Percentiles rank a stretch among this genome's conserved stretches.
Conservation (phyloP, 2,888 invertebrate genomes). For the Branchipolynoe longqiensis region DNA sequence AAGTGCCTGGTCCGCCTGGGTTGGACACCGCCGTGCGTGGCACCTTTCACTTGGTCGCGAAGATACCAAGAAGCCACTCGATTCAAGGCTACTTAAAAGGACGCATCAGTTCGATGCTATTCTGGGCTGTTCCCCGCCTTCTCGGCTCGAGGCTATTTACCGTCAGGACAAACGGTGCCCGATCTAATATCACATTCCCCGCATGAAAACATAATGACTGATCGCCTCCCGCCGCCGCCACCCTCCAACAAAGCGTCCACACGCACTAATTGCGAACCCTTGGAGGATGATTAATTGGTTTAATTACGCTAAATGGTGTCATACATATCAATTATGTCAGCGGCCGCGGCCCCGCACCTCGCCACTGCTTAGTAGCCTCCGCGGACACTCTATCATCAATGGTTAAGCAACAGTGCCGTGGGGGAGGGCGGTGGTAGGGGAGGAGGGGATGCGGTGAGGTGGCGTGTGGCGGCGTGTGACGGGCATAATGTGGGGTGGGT, state of each 20-base stretch:
- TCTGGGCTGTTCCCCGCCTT: no score
- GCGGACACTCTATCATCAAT: constrained; percentile 49
- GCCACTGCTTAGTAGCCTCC: not conserved
- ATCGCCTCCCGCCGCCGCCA: constrained; percentile 16
- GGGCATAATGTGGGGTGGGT: not conserved
- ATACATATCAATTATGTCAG: constrained; percentile 56
- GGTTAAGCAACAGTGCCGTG: constrained; percentile 25
- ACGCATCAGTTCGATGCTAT: no score
- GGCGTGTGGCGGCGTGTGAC: no score
- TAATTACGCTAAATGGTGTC: constrained; percentile 57
- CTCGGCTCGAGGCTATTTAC: constrained; percentile 25
- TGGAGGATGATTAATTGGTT: constrained; percentile 55
- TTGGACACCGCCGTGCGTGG: no score
- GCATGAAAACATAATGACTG: constrained; percentile 52
- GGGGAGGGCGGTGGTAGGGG: not conserved
- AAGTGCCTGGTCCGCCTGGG: no score
- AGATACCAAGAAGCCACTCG: no score
- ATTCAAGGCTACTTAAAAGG: no score
- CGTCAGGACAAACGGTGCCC: constrained; percentile 13
- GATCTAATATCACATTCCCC: constrained; percentile 54
- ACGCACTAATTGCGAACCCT: constrained; percentile 48
- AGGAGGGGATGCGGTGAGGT: constrained; percentile 16
- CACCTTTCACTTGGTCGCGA: no score
- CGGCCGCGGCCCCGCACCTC: not conserved
- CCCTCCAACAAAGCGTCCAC: constrained; percentile 10